A percentile compares a stretch with the other conserved stretches of the same genome.
Conservation (phyloP, 2,888 invertebrate genomes). For the Phymatocera aterrima region DNA sequence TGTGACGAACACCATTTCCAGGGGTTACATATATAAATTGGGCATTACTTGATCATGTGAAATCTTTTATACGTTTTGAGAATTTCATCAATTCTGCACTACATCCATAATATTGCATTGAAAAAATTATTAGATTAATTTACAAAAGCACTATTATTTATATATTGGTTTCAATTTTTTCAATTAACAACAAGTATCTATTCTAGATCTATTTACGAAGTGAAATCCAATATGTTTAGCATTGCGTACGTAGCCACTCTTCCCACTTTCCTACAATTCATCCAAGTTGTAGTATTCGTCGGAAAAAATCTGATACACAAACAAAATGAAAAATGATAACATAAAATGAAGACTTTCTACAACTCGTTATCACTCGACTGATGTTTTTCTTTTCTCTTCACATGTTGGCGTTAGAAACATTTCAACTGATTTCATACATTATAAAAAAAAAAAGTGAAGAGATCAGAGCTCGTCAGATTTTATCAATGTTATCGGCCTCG, state of each 20-base stretch:
- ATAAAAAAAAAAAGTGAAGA: conserved; percentile 8
- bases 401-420: background rate
- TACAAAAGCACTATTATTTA: conserved; percentile 28
- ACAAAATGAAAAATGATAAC: background rate
- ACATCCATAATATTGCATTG: background rate
- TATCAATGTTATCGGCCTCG: conserved; percentile 6
- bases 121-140: conserved; percentile 12
- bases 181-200: too few species aligned
- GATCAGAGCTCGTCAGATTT: background rate
- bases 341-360: background rate
- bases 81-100: background rate
- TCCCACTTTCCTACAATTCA: conserved; percentile 27
- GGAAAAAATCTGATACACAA: background rate
- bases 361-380: background rate
- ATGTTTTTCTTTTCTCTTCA: background rate
- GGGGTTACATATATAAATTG: background rate
- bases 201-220: conserved; percentile 16
- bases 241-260: conserved; percentile 40
- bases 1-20: background rate
- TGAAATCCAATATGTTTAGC: conserved; percentile 8
- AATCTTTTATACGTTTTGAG: too few species aligned
- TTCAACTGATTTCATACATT: background rate
- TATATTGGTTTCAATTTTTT: background rate
- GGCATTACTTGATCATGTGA: background rate
- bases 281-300: background rate